Base-by-base conservation (phyloP, 2,888 invertebrate species). In the Branchipolynoe longqiensis region DNA sequence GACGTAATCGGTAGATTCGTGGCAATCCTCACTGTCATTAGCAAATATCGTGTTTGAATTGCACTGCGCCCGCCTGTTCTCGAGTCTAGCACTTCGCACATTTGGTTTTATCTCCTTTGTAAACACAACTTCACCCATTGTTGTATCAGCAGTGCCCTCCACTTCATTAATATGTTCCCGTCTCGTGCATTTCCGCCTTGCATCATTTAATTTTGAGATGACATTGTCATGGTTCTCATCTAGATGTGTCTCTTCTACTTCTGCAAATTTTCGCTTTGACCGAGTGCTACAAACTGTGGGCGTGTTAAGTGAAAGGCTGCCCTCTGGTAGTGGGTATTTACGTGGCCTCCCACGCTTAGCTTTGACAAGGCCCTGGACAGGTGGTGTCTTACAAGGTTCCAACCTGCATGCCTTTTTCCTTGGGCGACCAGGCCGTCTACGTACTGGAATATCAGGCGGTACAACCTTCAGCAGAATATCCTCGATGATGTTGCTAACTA, bases 381-480 rank as follows among this genome's bases (percentile, higher is more conserved):
- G 69, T n/a, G n/a, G n/a, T n/a, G n/a, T n/a, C n/a, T n/a, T n/a
- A n/a, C 62, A 62, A n/a, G 31, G 2, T 31, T 62, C 62, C 14
- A 25, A n/a, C 31, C 31, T 62, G 25, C 1, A 62, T n/a, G 31
- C 14, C 1, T 2, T 28, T 31, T 62, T 62, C 25, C 62, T 1
- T 62, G 62, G 31, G 2, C 62, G 62, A 62, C 62, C 62, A 14
- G 12, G n/a, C 38, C 36, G 18, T 36, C 69, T 69, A n/a, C n/a
- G n/a, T n/a, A n/a, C n/a, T 38, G 36, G 36, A 22, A 25, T 1
- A 12, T 36, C 69, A 6, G 69, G 69, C 8, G 74, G 74, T 4
- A 78, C 48, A 48, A 78, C 78, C 48, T 78, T 78, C 22, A 1
- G 31, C 4, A 78, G 14, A 25, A 78, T 78, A 8, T 78, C 78